A percentile compares a stretch with the other conserved stretches of the same genome.
Evolutionary conservation across 2,797 vertebrate genomes (phyloP).

Genomic region (Danio tinwini): DNA sequence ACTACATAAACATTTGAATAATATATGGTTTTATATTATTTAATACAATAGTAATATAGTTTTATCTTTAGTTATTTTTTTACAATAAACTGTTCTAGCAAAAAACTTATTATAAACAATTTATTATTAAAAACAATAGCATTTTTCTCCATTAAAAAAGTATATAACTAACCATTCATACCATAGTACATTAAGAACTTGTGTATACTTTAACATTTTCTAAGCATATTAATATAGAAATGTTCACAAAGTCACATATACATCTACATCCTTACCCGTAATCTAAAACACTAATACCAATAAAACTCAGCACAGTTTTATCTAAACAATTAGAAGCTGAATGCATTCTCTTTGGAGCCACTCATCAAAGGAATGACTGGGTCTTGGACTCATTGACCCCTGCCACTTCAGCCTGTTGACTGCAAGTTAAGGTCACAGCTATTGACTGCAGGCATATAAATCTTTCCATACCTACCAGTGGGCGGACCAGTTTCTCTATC

Average conservation of each 20-base stretch:
- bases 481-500: slow-evolving; percentile 15
- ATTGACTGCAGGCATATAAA: slow-evolving; percentile 41
- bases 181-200: not conserved
- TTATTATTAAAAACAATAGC: not conserved
- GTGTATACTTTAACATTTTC: not conserved
- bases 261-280: not conserved
- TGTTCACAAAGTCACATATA: not conserved
- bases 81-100: not conserved
- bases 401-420: slow-evolving; percentile 46
- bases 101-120: not conserved
- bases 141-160: not conserved
- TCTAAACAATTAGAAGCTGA: not conserved
- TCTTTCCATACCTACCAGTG: slow-evolving; percentile 19
- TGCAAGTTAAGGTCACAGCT: slow-evolving; percentile 30
- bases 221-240: not conserved
- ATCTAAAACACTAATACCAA: not conserved
- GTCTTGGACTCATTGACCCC: slow-evolving; percentile 49
- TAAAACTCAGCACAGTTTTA: not conserved
- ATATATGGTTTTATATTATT: not conserved
- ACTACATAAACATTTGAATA: not conserved
- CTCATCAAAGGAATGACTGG: not conserved
- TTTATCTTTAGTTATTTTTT: not conserved
- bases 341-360: slow-evolving; percentile 17
- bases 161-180: not conserved
- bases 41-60: too few species aligned